A percentile compares a stretch with the other conserved stretches of the same genome.
These are phyloP conservation scores for Xiphophorus birchmanni DNA, from an alignment of 2,797 vertebrate species.

Conservation along the genomic window DNA sequence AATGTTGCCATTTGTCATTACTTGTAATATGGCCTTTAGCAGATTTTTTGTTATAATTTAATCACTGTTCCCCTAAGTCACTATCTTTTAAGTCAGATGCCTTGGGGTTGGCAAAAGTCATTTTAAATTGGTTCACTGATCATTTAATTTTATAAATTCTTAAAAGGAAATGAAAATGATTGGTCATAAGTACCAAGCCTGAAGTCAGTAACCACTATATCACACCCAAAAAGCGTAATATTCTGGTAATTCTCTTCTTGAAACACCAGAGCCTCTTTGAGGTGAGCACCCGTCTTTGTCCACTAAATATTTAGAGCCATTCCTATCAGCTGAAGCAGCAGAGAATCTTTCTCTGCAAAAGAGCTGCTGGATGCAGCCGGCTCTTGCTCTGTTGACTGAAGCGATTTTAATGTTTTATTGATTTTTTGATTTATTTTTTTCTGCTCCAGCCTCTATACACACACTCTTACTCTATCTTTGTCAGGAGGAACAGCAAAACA, in stretches of 20 bases:
- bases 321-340: conserved; percentile 54
- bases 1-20: conserved; percentile 66
- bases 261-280: conserved; percentile 41
- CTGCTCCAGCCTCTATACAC: conserved; percentile 71
- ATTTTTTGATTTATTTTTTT: conserved; percentile 85
- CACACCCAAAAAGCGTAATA: conserved; percentile 45
- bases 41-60: conserved; percentile 60
- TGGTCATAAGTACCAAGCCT: conserved; percentile 58
- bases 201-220: conserved; percentile 52
- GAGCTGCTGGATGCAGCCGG: conserved; percentile 79
- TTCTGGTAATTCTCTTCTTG: conserved; percentile 34
- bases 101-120: conserved; percentile 49
- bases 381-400: conserved; percentile 86
- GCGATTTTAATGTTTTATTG: conserved; percentile 83
- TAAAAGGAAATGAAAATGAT: conserved; percentile 54
- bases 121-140: conserved; percentile 65
- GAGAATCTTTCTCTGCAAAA: conserved; percentile 60
- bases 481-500: conserved; percentile 63
- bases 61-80: conserved; percentile 57
- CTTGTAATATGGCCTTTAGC: conserved; percentile 51
- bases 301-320: conserved; percentile 61
- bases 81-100: conserved; percentile 56
- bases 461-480: conserved; percentile 74
- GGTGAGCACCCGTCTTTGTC: conserved; percentile 48
- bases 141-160: conserved; percentile 69